Base-by-base conservation (phyloP, 1,140 invertebrate genomes). In the Drosophila grimshawi region DNA sequence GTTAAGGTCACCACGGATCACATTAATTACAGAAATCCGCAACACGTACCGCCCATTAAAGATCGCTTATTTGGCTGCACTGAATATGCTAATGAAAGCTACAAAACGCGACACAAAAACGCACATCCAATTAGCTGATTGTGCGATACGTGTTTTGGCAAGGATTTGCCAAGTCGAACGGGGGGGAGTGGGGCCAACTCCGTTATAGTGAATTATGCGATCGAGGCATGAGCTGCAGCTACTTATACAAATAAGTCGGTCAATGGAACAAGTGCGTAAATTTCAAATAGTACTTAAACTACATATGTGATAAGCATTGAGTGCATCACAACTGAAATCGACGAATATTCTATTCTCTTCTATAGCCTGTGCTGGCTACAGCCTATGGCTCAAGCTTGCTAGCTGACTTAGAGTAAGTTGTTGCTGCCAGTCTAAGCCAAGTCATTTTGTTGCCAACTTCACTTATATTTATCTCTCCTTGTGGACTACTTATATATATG, bases 101-200 rank as follows among this genome's bases (percentile, higher is more conserved):
- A 71, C 82, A 80, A 78, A 72, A 19, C 35, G 67, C 55, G 78
- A 64, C 75, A 79, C 62, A 51, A 52, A 72, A 72, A 61, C 48
- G 80, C 80, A 60, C 70, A 74, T 75, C 80, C 83, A 86, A 86
- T 86, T 86, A 86, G 83, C 77, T 88, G 80, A 86, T 86, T 86
- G 83, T 86, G 57, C 11, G 80, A 59, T 75, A 86, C 82, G 82
- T 86, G 82, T 86, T 86, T 86, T 83, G 82, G 83, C 76, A 81
- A 74, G 68, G 72, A 70, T 78, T 77, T 62, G 37, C 56, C 51
- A 37, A 60, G 39, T 62, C 11, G 30, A 19, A 19, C 19, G 33
- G 41, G 29, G 49, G 3, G 51, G 4, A 45, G 41, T 65, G 30
- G 11, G 29, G 33, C 51, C 11, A n/a, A 30, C 7, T 51, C 59